Evolutionary conservation across 2,797 vertebrate species (phyloP), one percentile per base, ranked within the genome.

Genomic region (Anguilla anguilla): DNA sequence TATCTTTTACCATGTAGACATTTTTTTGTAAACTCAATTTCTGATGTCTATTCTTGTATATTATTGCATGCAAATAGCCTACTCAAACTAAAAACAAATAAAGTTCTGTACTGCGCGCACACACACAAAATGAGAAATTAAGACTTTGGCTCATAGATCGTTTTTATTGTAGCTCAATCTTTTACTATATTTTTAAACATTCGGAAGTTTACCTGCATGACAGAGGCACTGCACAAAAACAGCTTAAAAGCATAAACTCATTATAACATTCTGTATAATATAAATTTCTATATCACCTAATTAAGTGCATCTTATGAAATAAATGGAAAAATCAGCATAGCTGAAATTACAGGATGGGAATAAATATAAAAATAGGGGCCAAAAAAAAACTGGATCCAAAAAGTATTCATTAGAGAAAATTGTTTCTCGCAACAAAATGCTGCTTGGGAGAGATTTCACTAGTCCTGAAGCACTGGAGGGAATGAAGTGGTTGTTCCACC

Each of bases 131-230:
- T 2, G 74, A 79, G 74, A 46, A 51, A 82, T 51, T 49, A n/a
- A 6, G n/a, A 82, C 19, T 22, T 25, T 46, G 39, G 39, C 15
- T 43, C 35, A 82, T 51, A 82, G 39, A 51, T 69, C 2, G 79
- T 82, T 46, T 82, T 82, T 82, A 82, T 82, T 82, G 79, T 22
- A 51, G 79, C 10, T 11, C 51, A 11, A 82, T 49, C 43, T 51
- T n/a, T 82, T 82, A 82, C 79, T 6, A 46, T 82, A 82, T 6
- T 49, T 10, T 82, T 9, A 51, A 74, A 82, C 79, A 82, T 82
- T 82, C 43, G 51, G 25, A 22, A 82, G 43, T 82, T 25, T 82
- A 25, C 22, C 79, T 3, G 46, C 46, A 51, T 82, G 25, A 49
- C 79, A 51, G 46, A 82, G 7, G 25, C 46, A 79, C 74, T 79